Conservation (phyloP, 2,797 vertebrate genomes). For the Acomys russatus region DNA sequence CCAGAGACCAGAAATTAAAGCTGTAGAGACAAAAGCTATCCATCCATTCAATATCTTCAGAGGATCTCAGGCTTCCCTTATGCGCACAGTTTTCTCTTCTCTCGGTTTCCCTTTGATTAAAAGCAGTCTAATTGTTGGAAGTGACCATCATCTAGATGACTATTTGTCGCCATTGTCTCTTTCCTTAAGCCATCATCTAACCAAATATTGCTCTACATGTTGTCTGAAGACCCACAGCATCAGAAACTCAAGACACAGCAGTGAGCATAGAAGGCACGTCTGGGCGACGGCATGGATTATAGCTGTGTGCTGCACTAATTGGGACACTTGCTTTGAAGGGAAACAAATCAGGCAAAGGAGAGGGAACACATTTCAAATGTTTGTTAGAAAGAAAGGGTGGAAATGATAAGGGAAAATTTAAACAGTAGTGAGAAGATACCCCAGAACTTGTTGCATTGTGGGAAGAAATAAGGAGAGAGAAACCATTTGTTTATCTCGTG, state of each 20-base stretch:
- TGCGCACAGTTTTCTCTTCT: background rate
- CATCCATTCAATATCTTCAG: background rate
- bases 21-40: background rate
- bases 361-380: background rate
- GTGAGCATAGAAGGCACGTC: background rate
- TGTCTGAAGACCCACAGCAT: background rate
- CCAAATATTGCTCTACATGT: background rate
- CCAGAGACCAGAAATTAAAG: slow-evolving; percentile 37
- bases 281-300: background rate
- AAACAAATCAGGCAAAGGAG: background rate
- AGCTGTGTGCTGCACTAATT: background rate
- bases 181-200: background rate
- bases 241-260: background rate
- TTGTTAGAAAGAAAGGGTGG: background rate
- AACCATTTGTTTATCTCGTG: background rate
- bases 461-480: background rate
- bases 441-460: background rate
- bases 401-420: background rate
- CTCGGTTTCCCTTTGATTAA: background rate
- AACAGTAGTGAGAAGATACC: background rate
- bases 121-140: background rate
- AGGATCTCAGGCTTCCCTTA: background rate
- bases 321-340: background rate
- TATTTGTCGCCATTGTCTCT: background rate
- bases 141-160: background rate